A percentile compares a stretch with the other conserved stretches of the same genome.
phyloP scores from a whole-genome alignment of 1,140 invertebrate species.

The Vanessa atalanta region DNA sequence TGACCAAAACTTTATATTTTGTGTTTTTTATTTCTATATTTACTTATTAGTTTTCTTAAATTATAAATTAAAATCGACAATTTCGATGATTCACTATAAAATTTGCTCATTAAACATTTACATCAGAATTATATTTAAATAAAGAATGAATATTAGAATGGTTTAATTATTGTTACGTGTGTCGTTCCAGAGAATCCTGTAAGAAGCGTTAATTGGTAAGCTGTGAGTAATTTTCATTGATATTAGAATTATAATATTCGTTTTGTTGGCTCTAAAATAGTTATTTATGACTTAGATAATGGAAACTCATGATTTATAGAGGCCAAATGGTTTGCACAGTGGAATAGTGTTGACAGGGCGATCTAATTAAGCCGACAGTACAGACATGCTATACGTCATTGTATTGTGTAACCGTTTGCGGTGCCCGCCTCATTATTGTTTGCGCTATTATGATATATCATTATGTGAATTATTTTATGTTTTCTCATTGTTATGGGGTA shows the following conservation, averaged over 20 bases:
- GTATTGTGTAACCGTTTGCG: conserved; percentile 52
- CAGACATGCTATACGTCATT: conserved; percentile 59
- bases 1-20: too few relatives aligned
- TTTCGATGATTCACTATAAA: too few relatives aligned
- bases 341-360: conserved; percentile 51
- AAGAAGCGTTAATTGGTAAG: too few relatives aligned
- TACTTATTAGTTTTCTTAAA: too few relatives aligned
- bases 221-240: background rate
- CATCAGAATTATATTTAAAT: too few relatives aligned
- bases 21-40: too few relatives aligned
- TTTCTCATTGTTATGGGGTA: conserved; percentile 4
- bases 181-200: too few relatives aligned
- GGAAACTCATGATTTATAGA: conserved; percentile 42
- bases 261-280: background rate
- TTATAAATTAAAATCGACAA: too few relatives aligned
- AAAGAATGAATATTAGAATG: too few relatives aligned
- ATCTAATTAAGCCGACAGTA: conserved; percentile 67
- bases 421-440: conserved; percentile 47
- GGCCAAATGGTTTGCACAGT: conserved; percentile 46
- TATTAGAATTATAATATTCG: conserved; percentile 6
- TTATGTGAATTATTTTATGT: conserved; percentile 10
- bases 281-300: conserved; percentile 24
- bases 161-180: too few relatives aligned
- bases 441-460: conserved; percentile 35
- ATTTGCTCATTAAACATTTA: too few relatives aligned